Evolutionary conservation across 2,888 invertebrate genomes (phyloP).

Genomic region (Drosophila hamatofila): DNA sequence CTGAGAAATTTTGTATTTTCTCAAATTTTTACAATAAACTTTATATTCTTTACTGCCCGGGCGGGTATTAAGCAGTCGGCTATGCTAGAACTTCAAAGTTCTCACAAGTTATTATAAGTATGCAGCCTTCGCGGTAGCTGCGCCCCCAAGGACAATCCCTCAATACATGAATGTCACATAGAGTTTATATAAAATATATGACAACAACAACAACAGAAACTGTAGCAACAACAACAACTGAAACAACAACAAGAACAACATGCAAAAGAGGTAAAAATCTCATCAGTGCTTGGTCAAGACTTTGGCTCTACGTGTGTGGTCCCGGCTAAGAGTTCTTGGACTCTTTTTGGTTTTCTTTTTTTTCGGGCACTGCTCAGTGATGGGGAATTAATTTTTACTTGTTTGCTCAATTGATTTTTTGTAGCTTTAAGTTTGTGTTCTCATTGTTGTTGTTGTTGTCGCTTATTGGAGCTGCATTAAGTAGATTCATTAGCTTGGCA

Average conservation of each 20-base stretch:
- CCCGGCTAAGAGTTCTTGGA: conserved; percentile 42
- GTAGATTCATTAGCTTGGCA: conserved; percentile 81
- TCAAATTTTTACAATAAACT: too few species aligned
- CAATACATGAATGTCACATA: conserved; percentile 70
- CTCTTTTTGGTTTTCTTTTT: conserved; percentile 21
- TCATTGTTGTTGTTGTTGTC: conserved; percentile 14
- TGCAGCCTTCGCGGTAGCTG: conserved; percentile 62
- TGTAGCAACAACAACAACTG: conserved; percentile 18
- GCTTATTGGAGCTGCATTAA: conserved; percentile 59
- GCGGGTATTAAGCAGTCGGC: background rate
- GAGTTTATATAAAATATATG: conserved; percentile 60
- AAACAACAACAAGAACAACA: conserved; percentile 19
- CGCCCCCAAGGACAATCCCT: conserved; percentile 71
- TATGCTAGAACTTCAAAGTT: background rate
- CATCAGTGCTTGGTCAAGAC: conserved; percentile 23
- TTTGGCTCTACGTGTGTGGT: conserved; percentile 53
- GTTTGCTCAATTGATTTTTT: conserved; percentile 73
- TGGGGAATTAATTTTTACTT: conserved; percentile 78
- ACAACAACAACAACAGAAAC: conserved; percentile 23
- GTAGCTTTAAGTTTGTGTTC: conserved; percentile 30
- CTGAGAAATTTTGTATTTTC: background rate
- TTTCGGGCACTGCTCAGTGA: conserved; percentile 63
- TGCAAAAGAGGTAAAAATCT: conserved; percentile 19
- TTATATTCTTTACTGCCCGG: background rate
- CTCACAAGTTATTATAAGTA: conserved; percentile 31